Percentiles rank a stretch among this genome's conserved stretches.
Evolutionary conservation across 1,140 invertebrate species (phyloP).

Genomic region (Sitophilus oryzae): DNA sequence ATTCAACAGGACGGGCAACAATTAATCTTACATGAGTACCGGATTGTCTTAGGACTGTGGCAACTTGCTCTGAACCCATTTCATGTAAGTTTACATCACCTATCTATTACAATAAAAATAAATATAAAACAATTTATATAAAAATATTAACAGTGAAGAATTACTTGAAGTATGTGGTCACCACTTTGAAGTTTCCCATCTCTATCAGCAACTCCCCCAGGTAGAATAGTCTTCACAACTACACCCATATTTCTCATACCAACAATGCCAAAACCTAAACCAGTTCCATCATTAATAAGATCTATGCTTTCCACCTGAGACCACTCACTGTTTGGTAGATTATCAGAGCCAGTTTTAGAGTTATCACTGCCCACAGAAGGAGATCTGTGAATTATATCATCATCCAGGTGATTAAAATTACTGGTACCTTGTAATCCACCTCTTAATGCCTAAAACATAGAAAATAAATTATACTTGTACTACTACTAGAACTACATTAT

Average conservation of each 20-base stretch:
- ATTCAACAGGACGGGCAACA: slow-evolving; percentile 82
- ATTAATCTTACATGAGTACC: slow-evolving; percentile 88
- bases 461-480: not conserved
- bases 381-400: slow-evolving; percentile 51
- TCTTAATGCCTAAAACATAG: slow-evolving; percentile 61
- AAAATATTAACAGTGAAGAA: not conserved
- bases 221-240: slow-evolving; percentile 94
- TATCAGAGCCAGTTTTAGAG: slow-evolving; percentile 65
- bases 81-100: slow-evolving; percentile 86
- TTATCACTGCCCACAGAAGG: slow-evolving; percentile 66
- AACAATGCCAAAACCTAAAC: slow-evolving; percentile 95
- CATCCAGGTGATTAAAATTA: slow-evolving; percentile 55
- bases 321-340: slow-evolving; percentile 84
- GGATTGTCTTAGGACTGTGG: slow-evolving; percentile 88
- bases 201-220: slow-evolving; percentile 90
- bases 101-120: slow-evolving; percentile 47
- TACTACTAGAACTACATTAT: not conserved
- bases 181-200: slow-evolving; percentile 90
- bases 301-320: slow-evolving; percentile 94
- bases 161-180: slow-evolving; percentile 93
- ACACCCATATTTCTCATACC: slow-evolving; percentile 94
- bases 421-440: slow-evolving; percentile 73
- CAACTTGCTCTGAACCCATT: slow-evolving; percentile 96
- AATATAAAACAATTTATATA: not conserved
- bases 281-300: slow-evolving; percentile 90